Conservation (phyloP, 2,113 vertebrate genomes). For the Cynopterus brachyotis region DNA sequence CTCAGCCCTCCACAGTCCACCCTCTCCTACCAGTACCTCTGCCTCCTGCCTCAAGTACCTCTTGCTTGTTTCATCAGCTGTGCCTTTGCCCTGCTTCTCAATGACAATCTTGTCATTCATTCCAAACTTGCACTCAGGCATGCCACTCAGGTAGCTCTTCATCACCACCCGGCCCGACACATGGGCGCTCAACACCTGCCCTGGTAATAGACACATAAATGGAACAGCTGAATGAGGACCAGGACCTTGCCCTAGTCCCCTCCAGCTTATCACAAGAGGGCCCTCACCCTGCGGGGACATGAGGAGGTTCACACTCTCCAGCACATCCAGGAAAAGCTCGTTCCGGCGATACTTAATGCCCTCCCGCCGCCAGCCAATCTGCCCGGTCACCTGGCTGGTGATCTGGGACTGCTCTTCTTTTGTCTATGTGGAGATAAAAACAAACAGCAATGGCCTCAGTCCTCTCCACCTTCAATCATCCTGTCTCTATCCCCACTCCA, state of each 20-base stretch:
- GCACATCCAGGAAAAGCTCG: constrained; percentile 97
- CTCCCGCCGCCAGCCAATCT: constrained; percentile 99
- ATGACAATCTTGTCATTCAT: constrained; percentile 99
- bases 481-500: background rate
- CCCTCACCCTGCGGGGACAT: constrained; percentile 97
- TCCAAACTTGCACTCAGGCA: constrained; percentile 99
- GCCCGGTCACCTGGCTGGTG: constrained; percentile 99
- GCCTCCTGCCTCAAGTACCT: background rate
- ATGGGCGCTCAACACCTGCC: constrained; percentile 97
- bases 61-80: constrained; percentile 95
- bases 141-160: constrained; percentile 99
- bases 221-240: background rate
- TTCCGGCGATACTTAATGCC: constrained; percentile 99
- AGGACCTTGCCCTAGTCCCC: background rate
- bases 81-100: constrained; percentile 98
- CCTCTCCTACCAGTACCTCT: constrained; percentile 8
- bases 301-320: constrained; percentile 98
- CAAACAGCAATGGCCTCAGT: background rate
- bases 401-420: constrained; percentile 99
- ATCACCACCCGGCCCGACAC: constrained; percentile 98
- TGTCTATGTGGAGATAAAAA: constrained; percentile 83
- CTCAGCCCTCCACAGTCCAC: background rate
- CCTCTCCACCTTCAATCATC: background rate
- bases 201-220: constrained; percentile 79
- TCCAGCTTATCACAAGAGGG: background rate